phyloP scores from a whole-genome alignment of 2,797 vertebrate genomes.

The Thamnophis elegans region DNA sequence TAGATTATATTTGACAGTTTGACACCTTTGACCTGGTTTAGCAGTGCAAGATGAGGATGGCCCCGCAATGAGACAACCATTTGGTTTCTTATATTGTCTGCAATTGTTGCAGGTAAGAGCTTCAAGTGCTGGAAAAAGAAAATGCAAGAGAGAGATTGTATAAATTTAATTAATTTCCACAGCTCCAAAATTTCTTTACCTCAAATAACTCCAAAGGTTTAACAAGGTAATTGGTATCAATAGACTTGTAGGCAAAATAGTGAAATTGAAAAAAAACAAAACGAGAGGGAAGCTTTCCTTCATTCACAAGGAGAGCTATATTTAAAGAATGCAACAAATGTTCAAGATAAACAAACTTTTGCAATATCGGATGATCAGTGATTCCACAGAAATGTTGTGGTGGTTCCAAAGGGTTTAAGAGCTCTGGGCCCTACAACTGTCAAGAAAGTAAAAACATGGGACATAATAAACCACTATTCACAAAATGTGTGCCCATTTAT shows the following conservation, averaged over 20 bases:
- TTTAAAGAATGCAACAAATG: neutral
- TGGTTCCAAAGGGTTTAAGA: neutral
- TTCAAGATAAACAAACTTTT: neutral
- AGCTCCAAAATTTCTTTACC: neutral
- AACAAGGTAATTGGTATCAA: neutral
- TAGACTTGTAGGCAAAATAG: neutral
- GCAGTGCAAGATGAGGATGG: neutral
- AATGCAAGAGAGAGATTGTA: neutral
- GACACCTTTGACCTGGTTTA: neutral
- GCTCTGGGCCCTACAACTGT: neutral
- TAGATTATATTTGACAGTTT: neutral
- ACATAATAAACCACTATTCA: neutral
- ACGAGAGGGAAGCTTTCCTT: neutral
- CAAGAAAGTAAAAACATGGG: neutral
- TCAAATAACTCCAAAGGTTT: neutral
- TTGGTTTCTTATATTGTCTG: neutral
- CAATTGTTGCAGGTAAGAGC: neutral
- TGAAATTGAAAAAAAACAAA: neutral
- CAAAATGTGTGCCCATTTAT: neutral
- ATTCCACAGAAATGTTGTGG: neutral
- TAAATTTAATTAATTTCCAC: neutral
- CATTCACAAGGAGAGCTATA: neutral
- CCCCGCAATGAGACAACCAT: neutral
- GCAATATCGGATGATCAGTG: neutral
- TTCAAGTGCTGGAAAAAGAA: neutral